These are phyloP conservation scores for Acanthaster planci DNA, from an alignment of 35 echinoderm and acorn worm genomes.

Conservation along the genomic window DNA sequence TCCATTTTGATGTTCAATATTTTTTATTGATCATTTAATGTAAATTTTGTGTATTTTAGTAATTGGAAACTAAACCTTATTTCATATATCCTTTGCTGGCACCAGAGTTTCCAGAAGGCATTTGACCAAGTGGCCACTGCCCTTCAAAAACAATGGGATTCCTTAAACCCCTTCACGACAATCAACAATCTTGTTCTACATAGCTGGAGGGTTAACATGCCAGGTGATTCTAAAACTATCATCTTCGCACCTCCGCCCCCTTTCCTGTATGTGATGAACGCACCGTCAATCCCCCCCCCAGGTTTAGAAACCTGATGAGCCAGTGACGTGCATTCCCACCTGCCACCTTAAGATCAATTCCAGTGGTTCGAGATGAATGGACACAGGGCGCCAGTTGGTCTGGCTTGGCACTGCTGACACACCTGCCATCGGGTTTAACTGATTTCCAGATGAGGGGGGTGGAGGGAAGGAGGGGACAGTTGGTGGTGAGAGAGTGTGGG, in stretches of 20 bases:
- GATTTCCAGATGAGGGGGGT: neutral
- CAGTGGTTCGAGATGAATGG: conserved; percentile 2
- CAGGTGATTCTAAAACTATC: conserved; percentile 1
- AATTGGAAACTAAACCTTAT: too few species aligned
- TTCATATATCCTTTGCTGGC: too few species aligned
- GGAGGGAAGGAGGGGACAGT: neutral
- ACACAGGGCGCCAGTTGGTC: conserved; percentile 5
- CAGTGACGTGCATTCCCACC: conserved; percentile 5
- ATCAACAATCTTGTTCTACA: too few species aligned
- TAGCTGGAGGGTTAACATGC: neutral
- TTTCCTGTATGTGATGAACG: neutral
- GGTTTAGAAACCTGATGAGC: neutral
- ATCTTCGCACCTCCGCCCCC: neutral
- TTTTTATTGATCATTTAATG: too few species aligned
- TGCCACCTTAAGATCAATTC: conserved; percentile 1
- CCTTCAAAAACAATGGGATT: neutral
- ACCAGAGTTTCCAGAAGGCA: neutral
- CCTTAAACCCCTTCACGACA: too few species aligned
- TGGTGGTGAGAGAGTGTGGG: too few species aligned
- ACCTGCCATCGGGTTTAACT: neutral
- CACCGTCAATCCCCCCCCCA: neutral
- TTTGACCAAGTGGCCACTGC: neutral
- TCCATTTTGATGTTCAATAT: too few species aligned
- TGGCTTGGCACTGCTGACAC: neutral
- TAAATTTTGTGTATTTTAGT: too few species aligned